Conservation (phyloP, 2,888 invertebrate genomes). For the Synanthedon vespiformis region DNA sequence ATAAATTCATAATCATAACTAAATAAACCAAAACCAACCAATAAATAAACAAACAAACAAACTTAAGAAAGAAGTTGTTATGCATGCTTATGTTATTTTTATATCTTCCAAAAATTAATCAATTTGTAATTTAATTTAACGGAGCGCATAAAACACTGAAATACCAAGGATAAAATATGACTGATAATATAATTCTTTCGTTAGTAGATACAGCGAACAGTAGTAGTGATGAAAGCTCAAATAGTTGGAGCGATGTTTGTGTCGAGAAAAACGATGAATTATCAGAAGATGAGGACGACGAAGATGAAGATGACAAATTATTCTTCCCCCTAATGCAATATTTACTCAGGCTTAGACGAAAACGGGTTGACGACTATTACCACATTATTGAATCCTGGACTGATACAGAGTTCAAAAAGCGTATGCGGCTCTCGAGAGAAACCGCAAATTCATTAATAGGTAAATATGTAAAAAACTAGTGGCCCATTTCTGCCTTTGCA, state of each 20-base stretch:
- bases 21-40: too few species aligned
- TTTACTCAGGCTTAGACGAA: constrained; percentile 29
- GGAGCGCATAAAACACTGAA: too few species aligned
- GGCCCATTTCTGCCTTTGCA: too few species aligned
- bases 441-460: constrained; percentile 35
- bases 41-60: too few species aligned
- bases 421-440: constrained; percentile 33
- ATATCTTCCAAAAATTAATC: too few species aligned
- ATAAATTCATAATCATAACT: too few species aligned
- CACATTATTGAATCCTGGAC: constrained; percentile 45
- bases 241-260: constrained; percentile 34
- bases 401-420: constrained; percentile 38
- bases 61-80: too few species aligned
- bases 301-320: constrained; percentile 25
- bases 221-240: constrained; percentile 30
- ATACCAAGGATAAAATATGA: constrained; percentile 12
- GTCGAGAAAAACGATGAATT: constrained; percentile 13
- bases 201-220: constrained; percentile 18
- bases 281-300: constrained; percentile 25
- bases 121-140: too few species aligned
- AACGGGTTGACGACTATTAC: constrained; percentile 41
- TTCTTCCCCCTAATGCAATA: constrained; percentile 46
- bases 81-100: too few species aligned
- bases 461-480: constrained; percentile 9
- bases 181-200: constrained; percentile 21